phyloP scores from a whole-genome alignment of 2,888 invertebrate species.

The Patella depressa region DNA sequence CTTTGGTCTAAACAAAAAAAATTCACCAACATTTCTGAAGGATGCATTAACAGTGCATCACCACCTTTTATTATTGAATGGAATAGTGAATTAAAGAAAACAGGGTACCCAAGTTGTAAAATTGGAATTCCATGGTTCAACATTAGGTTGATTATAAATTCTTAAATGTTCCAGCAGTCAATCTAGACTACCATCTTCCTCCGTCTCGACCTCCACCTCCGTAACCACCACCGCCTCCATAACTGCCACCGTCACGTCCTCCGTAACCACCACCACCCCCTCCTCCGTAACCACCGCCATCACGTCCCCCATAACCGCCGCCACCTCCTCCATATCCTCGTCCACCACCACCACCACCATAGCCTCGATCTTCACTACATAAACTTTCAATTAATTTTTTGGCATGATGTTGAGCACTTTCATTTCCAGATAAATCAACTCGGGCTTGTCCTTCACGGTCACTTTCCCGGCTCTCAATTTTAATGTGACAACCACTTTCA shows the following conservation, averaged over 20 bases:
- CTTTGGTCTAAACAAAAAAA: no score
- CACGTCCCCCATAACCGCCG: neutral
- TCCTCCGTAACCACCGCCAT: neutral
- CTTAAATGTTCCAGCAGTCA: no score
- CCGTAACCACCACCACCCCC: neutral
- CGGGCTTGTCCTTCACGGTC: neutral
- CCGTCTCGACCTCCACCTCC: neutral
- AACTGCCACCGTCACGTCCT: neutral
- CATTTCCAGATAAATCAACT: neutral
- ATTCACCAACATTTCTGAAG: no score
- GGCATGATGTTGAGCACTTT: neutral
- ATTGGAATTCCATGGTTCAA: no score
- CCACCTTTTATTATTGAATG: no score
- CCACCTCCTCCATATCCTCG: neutral
- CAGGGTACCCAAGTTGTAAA: no score
- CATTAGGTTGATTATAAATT: no score
- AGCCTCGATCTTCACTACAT: neutral
- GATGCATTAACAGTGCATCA: no score
- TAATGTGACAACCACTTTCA: conserved; percentile 2
- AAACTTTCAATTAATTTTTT: neutral
- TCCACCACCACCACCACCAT: neutral
- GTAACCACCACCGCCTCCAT: neutral
- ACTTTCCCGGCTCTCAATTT: neutral
- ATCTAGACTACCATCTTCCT: no score
- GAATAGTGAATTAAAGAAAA: no score